These are phyloP conservation scores for Ateles fusciceps DNA, from an alignment of 2,797 vertebrate species.

Conservation along the genomic window DNA sequence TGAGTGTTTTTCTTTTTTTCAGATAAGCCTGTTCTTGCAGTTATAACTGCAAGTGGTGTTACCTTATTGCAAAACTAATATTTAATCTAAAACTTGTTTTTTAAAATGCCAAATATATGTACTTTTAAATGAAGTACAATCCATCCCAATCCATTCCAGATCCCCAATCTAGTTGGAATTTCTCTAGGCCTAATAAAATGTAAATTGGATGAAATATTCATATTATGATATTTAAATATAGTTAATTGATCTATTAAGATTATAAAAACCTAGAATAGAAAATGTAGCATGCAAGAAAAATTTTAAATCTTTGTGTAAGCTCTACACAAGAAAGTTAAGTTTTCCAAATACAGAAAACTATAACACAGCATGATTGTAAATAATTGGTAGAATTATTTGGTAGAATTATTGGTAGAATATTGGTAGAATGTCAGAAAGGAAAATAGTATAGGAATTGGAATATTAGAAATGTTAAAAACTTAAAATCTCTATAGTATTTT, in stretches of 20 bases:
- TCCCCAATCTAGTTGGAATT: not conserved
- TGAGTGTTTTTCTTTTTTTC: not conserved
- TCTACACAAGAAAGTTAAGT: not conserved
- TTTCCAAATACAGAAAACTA: not conserved
- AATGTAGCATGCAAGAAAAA: not conserved
- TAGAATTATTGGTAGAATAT: too few species aligned
- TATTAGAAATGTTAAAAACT: not conserved
- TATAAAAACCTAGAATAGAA: not conserved
- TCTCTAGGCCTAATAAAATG: not conserved
- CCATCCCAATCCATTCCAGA: not conserved
- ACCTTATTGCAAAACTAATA: not conserved
- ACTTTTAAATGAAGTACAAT: not conserved
- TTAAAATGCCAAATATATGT: not conserved
- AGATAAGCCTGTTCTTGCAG: not conserved
- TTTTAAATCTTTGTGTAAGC: not conserved
- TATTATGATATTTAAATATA: not conserved
- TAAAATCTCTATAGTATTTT: not conserved
- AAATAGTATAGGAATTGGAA: not conserved
- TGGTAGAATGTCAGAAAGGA: not conserved
- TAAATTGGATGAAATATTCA: not conserved
- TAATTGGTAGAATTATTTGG: not conserved
- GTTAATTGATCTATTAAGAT: not conserved
- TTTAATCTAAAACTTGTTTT: not conserved
- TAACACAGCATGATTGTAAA: not conserved
- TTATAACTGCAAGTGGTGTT: not conserved